Evolutionary conservation across 2,888 invertebrate species (phyloP), one percentile per base, ranked within the genome.

Genomic region (Drosophila nr. perissopoda): DNA sequence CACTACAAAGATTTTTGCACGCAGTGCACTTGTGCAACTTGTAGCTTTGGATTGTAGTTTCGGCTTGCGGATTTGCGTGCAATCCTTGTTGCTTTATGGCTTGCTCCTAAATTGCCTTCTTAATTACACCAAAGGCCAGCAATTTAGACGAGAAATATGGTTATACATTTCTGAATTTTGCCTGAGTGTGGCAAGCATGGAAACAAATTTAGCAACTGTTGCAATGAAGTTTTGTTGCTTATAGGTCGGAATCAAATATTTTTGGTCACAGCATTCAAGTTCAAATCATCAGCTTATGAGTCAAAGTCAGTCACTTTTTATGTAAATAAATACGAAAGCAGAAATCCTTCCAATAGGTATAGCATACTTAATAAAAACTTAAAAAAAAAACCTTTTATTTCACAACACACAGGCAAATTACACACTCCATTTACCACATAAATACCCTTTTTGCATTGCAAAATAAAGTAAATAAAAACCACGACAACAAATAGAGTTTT

Each of bases 401-500:
- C 4, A 45, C 45, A 21, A 21, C 45, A 21, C 45, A 45, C 21
- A 45, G 4, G 21, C 45, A 25, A 16, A 45, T 45, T 16, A 49
- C 25, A 53, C 54, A 36, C 16, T 6, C 16, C 48, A n/a, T 34
- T 2, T 27, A 27, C 25, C 13, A 21, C 21, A 45, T 45, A 21
- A 7, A 21, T 45, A 16, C n/a, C 25, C 10, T 21, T 57, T 42
- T 40, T 8, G 16, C 21, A 29, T 29, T 18, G 21, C 4, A 36
- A 13, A 16, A 34, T 6, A 29, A 13, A 40, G n/a, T 21, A 16
- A 27, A 29, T 48, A 13, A 48, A 53, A 34, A 57, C 38, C 60
- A 42, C 31, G 16, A 40, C 40, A 64, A 56, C 54, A 76, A 75
- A 70, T 64, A 42, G 38, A 69, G 63, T 80, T 79, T 82, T 83